phyloP scores from a whole-genome alignment of 2,113 vertebrate species.

The Gymnorhina tibicen region DNA sequence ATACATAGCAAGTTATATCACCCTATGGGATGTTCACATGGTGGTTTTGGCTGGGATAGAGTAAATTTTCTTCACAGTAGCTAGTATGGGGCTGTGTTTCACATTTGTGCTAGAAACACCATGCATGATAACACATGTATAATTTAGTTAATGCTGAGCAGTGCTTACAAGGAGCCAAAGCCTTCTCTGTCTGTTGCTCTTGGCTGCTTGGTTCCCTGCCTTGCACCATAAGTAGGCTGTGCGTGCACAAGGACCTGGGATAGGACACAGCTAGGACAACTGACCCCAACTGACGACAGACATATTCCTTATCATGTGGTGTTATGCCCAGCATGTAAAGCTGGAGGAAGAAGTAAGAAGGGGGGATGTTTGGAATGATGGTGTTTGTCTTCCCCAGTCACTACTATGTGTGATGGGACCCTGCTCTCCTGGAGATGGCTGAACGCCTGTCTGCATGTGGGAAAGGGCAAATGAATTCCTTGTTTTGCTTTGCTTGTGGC shows the following conservation, averaged over 20 bases:
- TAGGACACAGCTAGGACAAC: not conserved
- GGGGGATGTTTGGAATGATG: not conserved
- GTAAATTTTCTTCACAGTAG: not conserved
- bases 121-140: rapidly evolving
- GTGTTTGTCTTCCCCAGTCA: not conserved
- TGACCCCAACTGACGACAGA: not conserved
- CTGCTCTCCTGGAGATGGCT: not conserved
- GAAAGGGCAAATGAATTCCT: not conserved
- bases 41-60: not conserved
- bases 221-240: not conserved
- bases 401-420: rapidly evolving
- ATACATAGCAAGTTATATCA: not conserved
- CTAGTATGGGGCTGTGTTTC: not conserved
- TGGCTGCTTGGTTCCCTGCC: not conserved
- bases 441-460: not conserved
- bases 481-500: not conserved
- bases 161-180: not conserved
- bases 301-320: not conserved
- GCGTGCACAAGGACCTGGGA: not conserved
- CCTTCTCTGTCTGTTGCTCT: rapidly evolving
- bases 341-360: not conserved
- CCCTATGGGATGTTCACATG: not conserved
- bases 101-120: not conserved
- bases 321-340: not conserved
- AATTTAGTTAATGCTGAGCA: not conserved